Evolutionary conservation across 1,140 invertebrate species (phyloP), one percentile per base, ranked within the genome.

Genomic region (Andrena cerasifolii): DNA sequence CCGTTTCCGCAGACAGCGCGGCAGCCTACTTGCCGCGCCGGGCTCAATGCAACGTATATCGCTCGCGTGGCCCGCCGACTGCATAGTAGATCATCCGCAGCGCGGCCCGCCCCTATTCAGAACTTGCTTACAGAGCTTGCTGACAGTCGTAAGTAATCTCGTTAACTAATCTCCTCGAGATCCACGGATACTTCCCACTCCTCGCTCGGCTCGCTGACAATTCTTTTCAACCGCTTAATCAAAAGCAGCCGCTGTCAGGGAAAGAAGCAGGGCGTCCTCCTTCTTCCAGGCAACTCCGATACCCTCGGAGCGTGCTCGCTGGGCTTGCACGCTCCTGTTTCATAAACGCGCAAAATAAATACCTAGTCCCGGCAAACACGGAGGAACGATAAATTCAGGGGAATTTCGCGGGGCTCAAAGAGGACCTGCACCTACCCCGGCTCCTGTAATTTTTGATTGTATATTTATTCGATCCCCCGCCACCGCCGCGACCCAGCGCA

Each of bases 391-490:
- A 79, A 83, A 79, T 79, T 83, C 76, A n/a, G 62, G 31, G 33
- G n/a, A 58, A 8, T 33, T 58, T 61, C 3, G 26, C 10, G 21
- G n/a, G n/a, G n/a, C n/a, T n/a, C n/a, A n/a, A n/a, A n/a, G n/a
- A n/a, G n/a, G n/a, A n/a, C n/a, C n/a, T n/a, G n/a, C n/a, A n/a
- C n/a, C n/a, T n/a, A n/a, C n/a, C n/a, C 5, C 33, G 31, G 6
- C 3, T 16, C 5, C 51, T n/a, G 47, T 1, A 26, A 4, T 24
- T 59, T 56, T 47, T 82, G 82, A 84, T 85, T 86, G 79, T 65
- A 67, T 82, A 86, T 84, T 86, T 86, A 84, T 77, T 84, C 51
- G 73, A 87, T 73, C 77, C 62, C 28, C n/a, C 28, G 16, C 18
- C 36, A 14, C 26, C n/a, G 43, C 21, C 47, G 18, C 56, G 33